Base-by-base conservation (phyloP, 2,888 invertebrate genomes). In the Idaea aversata region DNA sequence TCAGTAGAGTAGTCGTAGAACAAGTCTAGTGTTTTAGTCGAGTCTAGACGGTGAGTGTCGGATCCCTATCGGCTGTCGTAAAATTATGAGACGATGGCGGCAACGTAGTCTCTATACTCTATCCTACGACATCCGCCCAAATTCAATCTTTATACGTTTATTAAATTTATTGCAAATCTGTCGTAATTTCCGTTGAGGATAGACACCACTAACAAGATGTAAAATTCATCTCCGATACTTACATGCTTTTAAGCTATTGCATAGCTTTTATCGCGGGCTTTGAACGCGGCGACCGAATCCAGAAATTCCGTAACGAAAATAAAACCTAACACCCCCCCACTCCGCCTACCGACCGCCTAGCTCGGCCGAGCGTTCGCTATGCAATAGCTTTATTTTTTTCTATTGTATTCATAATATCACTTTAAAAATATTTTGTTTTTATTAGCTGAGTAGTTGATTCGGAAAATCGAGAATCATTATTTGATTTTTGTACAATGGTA, bases 21-120 rank as follows among this genome's bases (percentile, higher is more conserved):
- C 88, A 70, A 82, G 88, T 92, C 86, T 88, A 84, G 86, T 77
- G 76, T 78, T 78, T 76, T 76, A 75, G 88, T 92, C 84, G 90
- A 75, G 92, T 93, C 92, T 93, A 93, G 92, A 93, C 92, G 86
- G 81, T 70, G 83, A 80, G 84, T 83, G 84, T 79, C 81, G 87
- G 87, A 83, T 89, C 85, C 78, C 88, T 88, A 90, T 89, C 90
- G 87, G 84, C 79, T 81, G 82, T 83, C 77, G 86, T 86, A 87
- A 90, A 91, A 91, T 92, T 90, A 90, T 90, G 88, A 88, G 89
- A 88, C 83, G 83, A 79, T 81, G 81, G 80, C 77, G 82, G 77
- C 76, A 76, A 71, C 72, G 79, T 78, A 77, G 78, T 78, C 15
- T 15, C 15, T 15, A 57, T 15, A 25, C 47, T 47, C 47, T 16